Percentiles rank a stretch among this genome's conserved stretches.
Evolutionary conservation across 92 coral and sea anemone genomes (phyloP).

Genomic region (Phenganax stokvisi): DNA sequence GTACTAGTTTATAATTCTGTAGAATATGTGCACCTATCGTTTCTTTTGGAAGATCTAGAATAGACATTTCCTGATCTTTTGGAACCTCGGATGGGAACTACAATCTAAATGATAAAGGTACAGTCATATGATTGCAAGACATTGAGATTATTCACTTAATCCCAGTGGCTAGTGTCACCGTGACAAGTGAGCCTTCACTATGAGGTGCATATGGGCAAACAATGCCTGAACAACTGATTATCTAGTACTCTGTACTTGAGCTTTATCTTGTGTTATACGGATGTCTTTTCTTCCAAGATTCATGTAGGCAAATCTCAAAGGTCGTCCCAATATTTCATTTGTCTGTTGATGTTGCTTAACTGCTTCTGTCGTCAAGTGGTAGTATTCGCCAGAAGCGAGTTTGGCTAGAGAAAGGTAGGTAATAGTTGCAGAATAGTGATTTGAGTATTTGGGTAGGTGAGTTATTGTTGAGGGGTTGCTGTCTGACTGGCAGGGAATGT

Average conservation of each 20-base stretch:
- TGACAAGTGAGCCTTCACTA: too few relatives aligned
- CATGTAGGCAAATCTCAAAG: slow-evolving; percentile 74
- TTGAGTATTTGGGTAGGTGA: background rate
- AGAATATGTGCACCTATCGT: slow-evolving; percentile 26
- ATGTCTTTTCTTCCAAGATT: slow-evolving; percentile 79
- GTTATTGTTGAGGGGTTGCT: background rate
- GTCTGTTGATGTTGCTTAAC: slow-evolving; percentile 64
- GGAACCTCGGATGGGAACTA: slow-evolving; percentile 81
- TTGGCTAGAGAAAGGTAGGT: slow-evolving; percentile 50
- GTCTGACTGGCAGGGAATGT: background rate
- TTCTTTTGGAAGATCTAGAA: slow-evolving; percentile 59
- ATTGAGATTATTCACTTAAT: too few relatives aligned
- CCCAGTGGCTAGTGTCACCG: too few relatives aligned
- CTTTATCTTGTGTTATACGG: slow-evolving; percentile 55
- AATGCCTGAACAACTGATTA: background rate
- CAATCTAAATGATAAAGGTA: slow-evolving; percentile 49
- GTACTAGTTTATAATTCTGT: too few relatives aligned
- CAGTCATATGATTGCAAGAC: too few relatives aligned
- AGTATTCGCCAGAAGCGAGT: slow-evolving; percentile 79
- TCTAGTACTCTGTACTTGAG: slow-evolving; percentile 52
- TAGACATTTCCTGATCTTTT: slow-evolving; percentile 71
- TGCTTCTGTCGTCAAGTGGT: slow-evolving; percentile 61
- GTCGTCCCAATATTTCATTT: slow-evolving; percentile 70
- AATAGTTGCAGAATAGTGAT: background rate
- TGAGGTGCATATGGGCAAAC: too few relatives aligned